Conservation (phyloP, 2,888 invertebrate genomes). For the Cataglyphis livida region DNA sequence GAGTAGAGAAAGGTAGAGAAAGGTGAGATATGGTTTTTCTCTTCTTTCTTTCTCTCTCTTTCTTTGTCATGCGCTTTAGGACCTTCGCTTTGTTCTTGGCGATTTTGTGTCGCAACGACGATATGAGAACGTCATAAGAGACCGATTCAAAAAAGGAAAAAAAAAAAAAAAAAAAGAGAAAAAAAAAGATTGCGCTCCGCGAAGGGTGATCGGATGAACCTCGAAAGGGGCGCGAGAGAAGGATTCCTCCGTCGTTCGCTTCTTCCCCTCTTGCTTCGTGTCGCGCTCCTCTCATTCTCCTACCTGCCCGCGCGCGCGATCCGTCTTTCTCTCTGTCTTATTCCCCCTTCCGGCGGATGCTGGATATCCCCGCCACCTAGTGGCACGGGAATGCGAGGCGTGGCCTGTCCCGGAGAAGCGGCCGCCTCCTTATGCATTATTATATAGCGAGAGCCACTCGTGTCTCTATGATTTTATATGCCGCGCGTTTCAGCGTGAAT, state of each 20-base stretch:
- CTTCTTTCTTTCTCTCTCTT: constrained; percentile 18
- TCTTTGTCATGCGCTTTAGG: not conserved
- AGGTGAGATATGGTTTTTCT: not conserved
- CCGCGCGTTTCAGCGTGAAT: constrained; percentile 78
- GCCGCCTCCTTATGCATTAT: constrained; percentile 85
- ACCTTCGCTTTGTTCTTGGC: constrained; percentile 10
- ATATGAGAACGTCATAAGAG: not conserved
- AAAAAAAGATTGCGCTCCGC: not conserved
- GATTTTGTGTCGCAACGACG: not conserved
- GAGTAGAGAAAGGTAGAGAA: constrained; percentile 7
- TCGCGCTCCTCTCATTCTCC: constrained; percentile 57
- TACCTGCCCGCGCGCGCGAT: constrained; percentile 47
- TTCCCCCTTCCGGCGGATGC: constrained; percentile 71
- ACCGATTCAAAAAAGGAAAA: not conserved
- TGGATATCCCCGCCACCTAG: constrained; percentile 72
- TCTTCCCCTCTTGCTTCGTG: constrained; percentile 31
- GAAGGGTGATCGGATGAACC: constrained; percentile 42
- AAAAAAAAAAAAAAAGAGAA: not conserved
- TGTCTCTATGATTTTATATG: constrained; percentile 85
- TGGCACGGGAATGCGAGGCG: constrained; percentile 76
- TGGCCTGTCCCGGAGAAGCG: constrained; percentile 75
- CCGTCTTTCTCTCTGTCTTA: constrained; percentile 72
- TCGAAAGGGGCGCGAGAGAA: constrained; percentile 22
- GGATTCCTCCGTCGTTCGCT: constrained; percentile 10
- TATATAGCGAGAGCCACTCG: constrained; percentile 79